A percentile compares a stretch with the other conserved stretches of the same genome.
phyloP scores from a whole-genome alignment of 2,797 vertebrate genomes.

The Cercopithecus neglectus region DNA sequence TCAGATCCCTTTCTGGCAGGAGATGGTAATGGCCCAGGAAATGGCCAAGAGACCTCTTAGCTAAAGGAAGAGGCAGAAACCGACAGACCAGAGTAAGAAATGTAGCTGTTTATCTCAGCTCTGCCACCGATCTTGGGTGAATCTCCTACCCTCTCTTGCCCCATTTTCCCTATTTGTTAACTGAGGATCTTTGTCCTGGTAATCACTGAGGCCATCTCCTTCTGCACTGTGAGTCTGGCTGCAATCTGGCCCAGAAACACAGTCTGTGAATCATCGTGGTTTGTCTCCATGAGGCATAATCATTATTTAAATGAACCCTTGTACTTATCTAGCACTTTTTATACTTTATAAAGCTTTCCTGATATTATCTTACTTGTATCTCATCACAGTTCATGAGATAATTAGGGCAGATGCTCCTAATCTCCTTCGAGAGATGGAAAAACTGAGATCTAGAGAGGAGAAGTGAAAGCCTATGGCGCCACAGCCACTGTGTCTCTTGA shows the following conservation, averaged over 20 bases:
- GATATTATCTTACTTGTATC: not conserved
- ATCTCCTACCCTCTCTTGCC: not conserved
- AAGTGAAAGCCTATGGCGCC: too few species aligned
- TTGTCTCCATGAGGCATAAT: not conserved
- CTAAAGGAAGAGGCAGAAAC: not conserved
- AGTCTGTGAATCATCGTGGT: not conserved
- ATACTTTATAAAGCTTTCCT: not conserved
- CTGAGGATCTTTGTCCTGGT: not conserved
- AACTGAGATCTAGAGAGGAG: not conserved
- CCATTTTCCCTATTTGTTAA: not conserved
- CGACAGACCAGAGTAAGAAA: not conserved
- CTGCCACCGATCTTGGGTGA: not conserved
- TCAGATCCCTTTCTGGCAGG: not conserved
- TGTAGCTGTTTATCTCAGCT: not conserved
- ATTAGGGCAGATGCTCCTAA: not conserved
- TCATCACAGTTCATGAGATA: not conserved
- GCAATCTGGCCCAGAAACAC: not conserved
- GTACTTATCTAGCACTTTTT: conserved; percentile 2
- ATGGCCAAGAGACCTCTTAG: not conserved
- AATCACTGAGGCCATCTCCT: not conserved
- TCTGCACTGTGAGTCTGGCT: not conserved
- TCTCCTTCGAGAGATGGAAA: not conserved
- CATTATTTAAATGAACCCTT: not conserved
- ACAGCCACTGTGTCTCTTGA: not conserved
- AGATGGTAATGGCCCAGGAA: not conserved